phyloP scores from a whole-genome alignment of 2,113 vertebrate genomes.

The Neoarius graeffei region DNA sequence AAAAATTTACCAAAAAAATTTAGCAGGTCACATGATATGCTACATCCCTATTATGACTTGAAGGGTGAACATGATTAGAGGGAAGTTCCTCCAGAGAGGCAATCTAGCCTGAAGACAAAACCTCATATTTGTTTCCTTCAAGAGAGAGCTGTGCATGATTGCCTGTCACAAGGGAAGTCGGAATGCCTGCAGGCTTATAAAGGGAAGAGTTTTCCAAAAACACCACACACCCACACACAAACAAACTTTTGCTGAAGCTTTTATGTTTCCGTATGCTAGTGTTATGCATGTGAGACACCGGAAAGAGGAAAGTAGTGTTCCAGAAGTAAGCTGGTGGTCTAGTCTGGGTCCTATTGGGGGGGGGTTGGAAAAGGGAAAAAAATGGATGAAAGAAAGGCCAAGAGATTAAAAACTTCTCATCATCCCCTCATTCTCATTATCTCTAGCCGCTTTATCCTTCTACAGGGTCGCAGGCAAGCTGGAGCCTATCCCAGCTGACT shows the following conservation, averaged over 20 bases:
- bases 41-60: not conserved
- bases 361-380: too few species aligned
- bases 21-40: slow-evolving; percentile 24
- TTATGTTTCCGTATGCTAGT: slow-evolving; percentile 6
- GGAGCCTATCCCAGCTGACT: too few species aligned
- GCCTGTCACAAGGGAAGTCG: slow-evolving; percentile 55
- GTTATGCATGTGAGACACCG: slow-evolving; percentile 17
- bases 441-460: too few species aligned
- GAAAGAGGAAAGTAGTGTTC: not conserved
- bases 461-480: too few species aligned
- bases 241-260: slow-evolving; percentile 17
- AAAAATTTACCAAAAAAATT: not conserved
- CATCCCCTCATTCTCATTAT: too few species aligned
- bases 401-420: not conserved
- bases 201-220: slow-evolving; percentile 25
- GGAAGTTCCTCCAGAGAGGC: slow-evolving; percentile 53
- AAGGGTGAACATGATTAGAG: slow-evolving; percentile 42
- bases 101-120: slow-evolving; percentile 51
- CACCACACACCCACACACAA: slow-evolving; percentile 25
- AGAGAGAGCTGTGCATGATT: slow-evolving; percentile 64
- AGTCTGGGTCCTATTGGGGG: not conserved
- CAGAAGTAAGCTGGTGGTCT: not conserved
- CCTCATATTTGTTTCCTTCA: slow-evolving; percentile 58
- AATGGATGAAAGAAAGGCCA: not conserved
- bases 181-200: slow-evolving; percentile 53